phyloP scores from a whole-genome alignment of 2,113 vertebrate species.

The Emberiza fucata region DNA sequence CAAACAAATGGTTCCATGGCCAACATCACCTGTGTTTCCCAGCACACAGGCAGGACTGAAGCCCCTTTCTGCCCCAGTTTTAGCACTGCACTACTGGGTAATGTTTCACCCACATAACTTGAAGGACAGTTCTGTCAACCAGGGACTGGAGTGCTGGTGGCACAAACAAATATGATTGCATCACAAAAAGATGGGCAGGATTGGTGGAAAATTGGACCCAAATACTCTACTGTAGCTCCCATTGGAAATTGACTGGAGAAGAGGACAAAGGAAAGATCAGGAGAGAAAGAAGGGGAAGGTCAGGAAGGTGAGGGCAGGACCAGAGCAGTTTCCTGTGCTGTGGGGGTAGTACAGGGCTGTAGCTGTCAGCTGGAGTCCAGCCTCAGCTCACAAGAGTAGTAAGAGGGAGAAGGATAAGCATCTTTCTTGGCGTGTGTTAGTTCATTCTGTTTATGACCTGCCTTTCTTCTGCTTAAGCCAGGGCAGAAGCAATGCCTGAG shows the following conservation, averaged over 20 bases:
- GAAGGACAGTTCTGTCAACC: not conserved
- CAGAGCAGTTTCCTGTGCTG: not conserved
- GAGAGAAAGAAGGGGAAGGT: not conserved
- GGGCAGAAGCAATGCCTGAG: not conserved
- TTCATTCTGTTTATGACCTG: not conserved
- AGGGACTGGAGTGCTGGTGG: not conserved
- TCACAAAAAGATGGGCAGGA: constrained; percentile 5
- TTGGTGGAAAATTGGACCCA: constrained; percentile 71
- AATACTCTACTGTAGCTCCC: constrained; percentile 73
- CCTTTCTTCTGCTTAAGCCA: not conserved
- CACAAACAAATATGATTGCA: not conserved
- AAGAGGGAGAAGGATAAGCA: not conserved
- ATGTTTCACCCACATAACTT: not conserved
- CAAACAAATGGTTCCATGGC: not conserved
- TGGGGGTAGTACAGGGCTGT: not conserved
- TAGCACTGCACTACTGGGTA: not conserved
- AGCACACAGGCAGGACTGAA: not conserved
- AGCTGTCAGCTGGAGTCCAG: not conserved
- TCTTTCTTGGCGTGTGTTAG: not conserved
- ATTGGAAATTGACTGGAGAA: constrained; percentile 83
- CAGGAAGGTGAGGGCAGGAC: not conserved
- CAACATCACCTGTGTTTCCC: accelerated
- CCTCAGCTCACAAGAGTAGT: not conserved
- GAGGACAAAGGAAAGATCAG: constrained; percentile 72
- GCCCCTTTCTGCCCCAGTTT: not conserved